Evolutionary conservation across 2,797 vertebrate species (phyloP).

Genomic region (Chrosomus eos): DNA sequence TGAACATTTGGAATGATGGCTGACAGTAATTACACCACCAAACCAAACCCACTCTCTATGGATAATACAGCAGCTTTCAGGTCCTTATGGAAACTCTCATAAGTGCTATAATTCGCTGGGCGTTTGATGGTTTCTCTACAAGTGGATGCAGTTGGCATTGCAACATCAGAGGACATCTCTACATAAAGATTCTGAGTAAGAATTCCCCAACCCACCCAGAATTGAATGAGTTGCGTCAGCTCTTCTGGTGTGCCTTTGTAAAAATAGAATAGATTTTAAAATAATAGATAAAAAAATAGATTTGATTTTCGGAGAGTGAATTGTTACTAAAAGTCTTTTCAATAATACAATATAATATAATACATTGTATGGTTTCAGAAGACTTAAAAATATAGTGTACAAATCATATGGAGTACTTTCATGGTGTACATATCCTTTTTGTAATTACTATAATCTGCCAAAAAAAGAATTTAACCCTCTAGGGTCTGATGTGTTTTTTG

Average conservation of each 20-base stretch:
- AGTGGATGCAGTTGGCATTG: neutral
- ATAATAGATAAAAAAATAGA: too few relatives aligned
- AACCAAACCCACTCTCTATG: neutral
- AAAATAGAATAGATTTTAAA: too few relatives aligned
- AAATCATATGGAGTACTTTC: too few relatives aligned
- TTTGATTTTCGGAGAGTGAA: too few relatives aligned
- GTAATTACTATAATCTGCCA: too few relatives aligned
- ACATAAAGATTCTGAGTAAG: neutral
- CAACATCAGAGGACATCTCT: neutral
- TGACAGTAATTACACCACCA: neutral
- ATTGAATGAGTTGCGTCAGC: neutral
- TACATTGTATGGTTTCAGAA: too few relatives aligned
- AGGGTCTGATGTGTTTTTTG: too few relatives aligned
- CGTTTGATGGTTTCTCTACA: neutral
- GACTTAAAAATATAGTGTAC: neutral
- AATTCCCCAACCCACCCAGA: neutral
- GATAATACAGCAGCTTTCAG: neutral
- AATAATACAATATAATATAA: too few relatives aligned
- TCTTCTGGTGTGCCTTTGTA: slow-evolving; percentile 5
- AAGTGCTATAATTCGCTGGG: neutral
- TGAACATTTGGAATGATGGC: too few relatives aligned
- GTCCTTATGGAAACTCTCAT: neutral
- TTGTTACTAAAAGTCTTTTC: neutral
- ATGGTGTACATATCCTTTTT: too few relatives aligned
- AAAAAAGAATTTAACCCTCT: too few relatives aligned